Conservation (phyloP, 2,113 vertebrate species). For the Notothenia rossii region DNA sequence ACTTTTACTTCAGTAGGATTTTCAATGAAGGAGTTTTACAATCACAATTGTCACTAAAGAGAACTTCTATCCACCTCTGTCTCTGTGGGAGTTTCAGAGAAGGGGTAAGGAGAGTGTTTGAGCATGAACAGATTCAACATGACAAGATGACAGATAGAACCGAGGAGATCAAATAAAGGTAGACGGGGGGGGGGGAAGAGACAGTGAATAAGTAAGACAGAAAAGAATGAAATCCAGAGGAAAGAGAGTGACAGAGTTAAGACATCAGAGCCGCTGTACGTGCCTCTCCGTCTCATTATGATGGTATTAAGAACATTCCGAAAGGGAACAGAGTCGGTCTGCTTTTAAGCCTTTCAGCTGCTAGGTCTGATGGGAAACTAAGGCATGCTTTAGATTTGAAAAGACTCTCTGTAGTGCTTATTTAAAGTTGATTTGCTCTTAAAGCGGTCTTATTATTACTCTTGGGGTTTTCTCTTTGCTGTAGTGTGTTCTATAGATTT, state of each 20-base stretch:
- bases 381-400: conserved; percentile 28
- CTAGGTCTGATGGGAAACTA: conserved; percentile 27
- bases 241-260: conserved; percentile 3
- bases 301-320: conserved; percentile 60
- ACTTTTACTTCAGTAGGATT: too few species aligned
- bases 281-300: conserved; percentile 51
- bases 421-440: conserved; percentile 29
- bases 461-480: too few species aligned
- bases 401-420: conserved; percentile 15
- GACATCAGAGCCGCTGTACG: conserved; percentile 35
- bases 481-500: too few species aligned
- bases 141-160: conserved; percentile 35
- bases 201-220: conserved; percentile 5
- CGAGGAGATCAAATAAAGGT: conserved; percentile 21
- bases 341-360: conserved; percentile 42
- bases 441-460: not conserved
- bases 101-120: conserved; percentile 25
- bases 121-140: conserved; percentile 39
- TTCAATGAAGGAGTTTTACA: too few species aligned
- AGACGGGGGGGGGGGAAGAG: conserved; percentile 4
- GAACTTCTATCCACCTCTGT: conserved; percentile 9
- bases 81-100: conserved; percentile 33
- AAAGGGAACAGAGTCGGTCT: conserved; percentile 13
- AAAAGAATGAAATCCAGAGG: conserved; percentile 14
- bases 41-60: too few species aligned